Evolutionary conservation across 2,888 invertebrate species (phyloP), one percentile per base, ranked within the genome.

Genomic region (Lasioglossum calceatum): DNA sequence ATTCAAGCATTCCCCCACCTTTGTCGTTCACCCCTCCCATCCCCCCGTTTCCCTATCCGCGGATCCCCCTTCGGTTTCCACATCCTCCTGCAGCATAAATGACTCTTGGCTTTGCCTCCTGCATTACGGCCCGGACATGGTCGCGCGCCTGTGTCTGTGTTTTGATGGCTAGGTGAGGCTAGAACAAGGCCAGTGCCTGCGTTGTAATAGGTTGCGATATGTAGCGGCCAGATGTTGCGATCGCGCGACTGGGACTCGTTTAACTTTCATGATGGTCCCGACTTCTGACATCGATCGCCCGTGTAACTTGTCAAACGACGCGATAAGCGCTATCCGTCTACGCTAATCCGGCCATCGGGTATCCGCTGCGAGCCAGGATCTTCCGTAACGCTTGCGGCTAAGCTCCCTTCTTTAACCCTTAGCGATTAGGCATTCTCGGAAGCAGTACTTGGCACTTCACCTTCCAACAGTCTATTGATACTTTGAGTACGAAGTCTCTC

Each of bases 1-100:
- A 93, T 87, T 89, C 90, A 93, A 94, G 89, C 91, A 74, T 77
- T 77, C 76, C 80, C 75, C 79, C 89, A 71, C 83, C 83, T 86
- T 81, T 87, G 82, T 88, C 87, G 82, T 83, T 75, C 81, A 75
- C 84, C 77, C 81, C 58, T 71, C 77, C 23, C 73, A 39, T 23
- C 39, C 39, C 36, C 70, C 72, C 54, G n/a, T n/a, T 74, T 71
- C 84, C 82, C 58, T 64, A 39, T 78, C 47, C 58, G 19, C 61
- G 14, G 54, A n/a, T n/a, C 32, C 36, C 67, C 19, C 67, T 19
- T 0, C 76, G 54, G 42, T 71, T 80, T 19, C 64, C 71, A 79
- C 89, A 87, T 84, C 86, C 82, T 79, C 87, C 79, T 77, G 76
- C 88, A 71, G 81, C 89, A 92, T 88, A 92, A 92, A 91, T 90